phyloP scores from a whole-genome alignment of 2,797 vertebrate species.

The Sebastes diaconus region DNA sequence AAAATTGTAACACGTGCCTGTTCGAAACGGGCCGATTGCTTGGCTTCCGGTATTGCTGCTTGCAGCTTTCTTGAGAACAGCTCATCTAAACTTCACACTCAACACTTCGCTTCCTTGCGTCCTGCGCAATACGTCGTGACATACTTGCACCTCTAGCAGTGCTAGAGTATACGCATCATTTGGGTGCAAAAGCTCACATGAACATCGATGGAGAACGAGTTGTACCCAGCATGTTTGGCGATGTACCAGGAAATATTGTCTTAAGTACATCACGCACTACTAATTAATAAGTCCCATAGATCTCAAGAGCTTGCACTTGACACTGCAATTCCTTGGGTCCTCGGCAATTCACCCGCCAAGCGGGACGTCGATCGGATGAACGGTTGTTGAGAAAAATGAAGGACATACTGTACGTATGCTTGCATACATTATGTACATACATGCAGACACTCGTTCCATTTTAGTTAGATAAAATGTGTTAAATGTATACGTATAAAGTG shows the following conservation, averaged over 20 bases:
- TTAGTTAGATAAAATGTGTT: too few relatives aligned
- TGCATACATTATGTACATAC: too few relatives aligned
- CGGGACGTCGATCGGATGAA: neutral
- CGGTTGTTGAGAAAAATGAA: neutral
- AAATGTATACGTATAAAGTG: too few relatives aligned
- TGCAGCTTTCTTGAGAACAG: too few relatives aligned
- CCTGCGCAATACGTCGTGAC: rapidly evolving
- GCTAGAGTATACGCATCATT: neutral
- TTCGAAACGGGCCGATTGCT: neutral
- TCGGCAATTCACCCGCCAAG: neutral
- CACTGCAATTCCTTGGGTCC: neutral
- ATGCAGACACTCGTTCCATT: too few relatives aligned
- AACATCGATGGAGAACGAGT: neutral
- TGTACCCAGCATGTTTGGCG: neutral
- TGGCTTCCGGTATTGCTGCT: neutral
- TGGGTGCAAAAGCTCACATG: neutral
- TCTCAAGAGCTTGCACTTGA: neutral
- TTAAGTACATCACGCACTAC: neutral
- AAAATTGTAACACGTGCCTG: rapidly evolving
- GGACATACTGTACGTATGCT: too few relatives aligned
- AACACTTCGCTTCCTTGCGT: rapidly evolving
- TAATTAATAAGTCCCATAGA: neutral
- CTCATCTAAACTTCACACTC: neutral
- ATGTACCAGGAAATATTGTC: neutral
- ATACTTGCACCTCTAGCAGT: neutral